Evolutionary conservation across 1,140 invertebrate species (phyloP).

Genomic region (Armadillidium nasatum): DNA sequence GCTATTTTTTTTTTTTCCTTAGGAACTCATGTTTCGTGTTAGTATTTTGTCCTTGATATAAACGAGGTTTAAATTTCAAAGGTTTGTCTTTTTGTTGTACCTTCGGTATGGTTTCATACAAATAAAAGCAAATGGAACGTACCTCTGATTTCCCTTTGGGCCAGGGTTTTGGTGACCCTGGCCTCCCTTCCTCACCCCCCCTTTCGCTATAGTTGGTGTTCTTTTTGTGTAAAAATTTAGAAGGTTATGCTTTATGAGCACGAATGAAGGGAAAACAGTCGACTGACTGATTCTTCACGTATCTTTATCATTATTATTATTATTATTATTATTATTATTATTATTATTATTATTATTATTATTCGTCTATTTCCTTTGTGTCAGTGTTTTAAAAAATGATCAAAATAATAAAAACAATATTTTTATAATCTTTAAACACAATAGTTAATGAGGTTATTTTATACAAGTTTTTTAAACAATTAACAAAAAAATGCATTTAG

Average conservation of each 20-base stretch:
- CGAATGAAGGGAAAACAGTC: too few species aligned
- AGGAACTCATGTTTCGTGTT: too few species aligned
- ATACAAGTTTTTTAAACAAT: too few species aligned
- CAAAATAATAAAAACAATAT: background rate
- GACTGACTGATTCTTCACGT: too few species aligned
- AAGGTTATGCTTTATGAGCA: background rate
- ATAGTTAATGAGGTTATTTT: too few species aligned
- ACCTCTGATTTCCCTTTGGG: too few species aligned
- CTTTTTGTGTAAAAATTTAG: background rate
- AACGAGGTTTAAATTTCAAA: background rate
- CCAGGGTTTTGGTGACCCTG: background rate
- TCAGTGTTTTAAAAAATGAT: background rate
- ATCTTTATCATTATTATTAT: too few species aligned
- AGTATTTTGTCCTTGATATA: background rate
- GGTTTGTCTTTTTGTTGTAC: background rate
- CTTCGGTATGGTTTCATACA: background rate
- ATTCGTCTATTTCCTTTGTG: background rate
- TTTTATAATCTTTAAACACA: too few species aligned
- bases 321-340: too few species aligned
- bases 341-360: background rate
- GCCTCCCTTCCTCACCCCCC: background rate
- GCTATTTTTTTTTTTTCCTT: background rate
- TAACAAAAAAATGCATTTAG: background rate
- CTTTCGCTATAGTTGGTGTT: background rate
- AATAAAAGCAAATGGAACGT: background rate